Conservation (phyloP, 2,888 invertebrate species). For the Neoaliturus tenellus region DNA sequence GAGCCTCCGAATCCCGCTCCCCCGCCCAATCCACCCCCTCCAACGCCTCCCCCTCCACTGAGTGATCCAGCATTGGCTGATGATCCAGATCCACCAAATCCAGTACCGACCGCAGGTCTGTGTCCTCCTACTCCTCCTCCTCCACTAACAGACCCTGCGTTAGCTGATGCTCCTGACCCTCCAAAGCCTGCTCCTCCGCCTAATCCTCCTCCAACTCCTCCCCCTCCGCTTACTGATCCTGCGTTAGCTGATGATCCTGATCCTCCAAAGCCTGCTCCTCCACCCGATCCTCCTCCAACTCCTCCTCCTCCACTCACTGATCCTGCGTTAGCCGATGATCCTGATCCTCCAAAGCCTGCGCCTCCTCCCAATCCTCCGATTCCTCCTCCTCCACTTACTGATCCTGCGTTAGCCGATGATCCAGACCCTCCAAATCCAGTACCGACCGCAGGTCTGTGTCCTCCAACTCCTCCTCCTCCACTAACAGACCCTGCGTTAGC, state of each 20-base stretch:
- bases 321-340: neutral
- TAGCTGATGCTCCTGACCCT: neutral
- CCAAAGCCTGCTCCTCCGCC: neutral
- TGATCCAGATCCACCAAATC: constrained; percentile 19
- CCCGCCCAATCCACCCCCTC: neutral
- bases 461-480: constrained; percentile 32
- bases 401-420: neutral
- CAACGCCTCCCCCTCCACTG: neutral
- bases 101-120: neutral
- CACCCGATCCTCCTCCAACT: neutral
- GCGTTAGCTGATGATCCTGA: neutral
- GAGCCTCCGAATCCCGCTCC: constrained; percentile 5
- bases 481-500: neutral
- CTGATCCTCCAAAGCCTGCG: neutral
- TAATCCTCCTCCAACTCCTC: neutral
- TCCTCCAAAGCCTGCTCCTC: constrained; percentile 11
- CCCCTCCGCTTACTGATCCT: neutral
- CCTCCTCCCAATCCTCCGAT: neutral
- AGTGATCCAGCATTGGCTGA: neutral
- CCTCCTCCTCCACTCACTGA: neutral
- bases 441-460: neutral
- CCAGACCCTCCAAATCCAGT: constrained; percentile 13
- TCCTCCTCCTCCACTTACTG: neutral
- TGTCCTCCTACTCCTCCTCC: constrained; percentile 15
- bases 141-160: neutral